Conservation (phyloP, 2,888 invertebrate species). For the Selenia dentaria region DNA sequence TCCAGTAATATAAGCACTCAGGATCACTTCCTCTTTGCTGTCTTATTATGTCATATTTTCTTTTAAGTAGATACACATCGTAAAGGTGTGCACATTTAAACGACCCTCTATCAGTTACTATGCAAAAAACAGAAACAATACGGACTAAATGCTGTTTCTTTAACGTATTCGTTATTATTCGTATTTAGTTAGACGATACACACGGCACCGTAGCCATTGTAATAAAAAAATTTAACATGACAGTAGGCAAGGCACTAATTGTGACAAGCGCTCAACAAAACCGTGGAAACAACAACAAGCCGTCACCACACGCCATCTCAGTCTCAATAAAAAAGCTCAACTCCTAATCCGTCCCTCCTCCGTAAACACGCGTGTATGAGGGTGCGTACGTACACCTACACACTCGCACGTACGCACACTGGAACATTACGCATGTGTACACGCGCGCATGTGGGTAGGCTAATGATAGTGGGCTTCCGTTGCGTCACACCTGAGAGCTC, state of each 20-base stretch:
- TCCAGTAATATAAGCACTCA: no score
- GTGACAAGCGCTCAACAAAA: constrained; percentile 10
- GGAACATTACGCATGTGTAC: constrained; percentile 46
- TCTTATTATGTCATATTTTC: no score
- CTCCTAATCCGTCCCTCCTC: constrained; percentile 63
- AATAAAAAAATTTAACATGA: no score
- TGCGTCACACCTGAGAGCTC: constrained; percentile 84
- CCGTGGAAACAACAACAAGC: constrained; percentile 33
- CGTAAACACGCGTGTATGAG: constrained; percentile 50
- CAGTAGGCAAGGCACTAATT: neutral
- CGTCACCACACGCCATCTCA: constrained; percentile 12
- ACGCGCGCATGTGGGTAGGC: constrained; percentile 70
- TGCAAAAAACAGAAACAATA: no score
- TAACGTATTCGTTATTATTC: no score
- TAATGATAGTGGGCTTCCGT: constrained; percentile 83
- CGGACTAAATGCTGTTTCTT: no score
- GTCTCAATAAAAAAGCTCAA: constrained; percentile 38
- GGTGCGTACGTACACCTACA: constrained; percentile 29
- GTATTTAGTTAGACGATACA: no score
- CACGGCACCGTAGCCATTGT: no score
- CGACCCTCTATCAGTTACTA: no score
- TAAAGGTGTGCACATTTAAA: no score
- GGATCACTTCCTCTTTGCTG: no score
- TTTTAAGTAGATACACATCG: no score
- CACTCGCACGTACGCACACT: constrained; percentile 29